phyloP scores from a whole-genome alignment of 2,113 vertebrate genomes.

The Dicrurus megarhynchus region DNA sequence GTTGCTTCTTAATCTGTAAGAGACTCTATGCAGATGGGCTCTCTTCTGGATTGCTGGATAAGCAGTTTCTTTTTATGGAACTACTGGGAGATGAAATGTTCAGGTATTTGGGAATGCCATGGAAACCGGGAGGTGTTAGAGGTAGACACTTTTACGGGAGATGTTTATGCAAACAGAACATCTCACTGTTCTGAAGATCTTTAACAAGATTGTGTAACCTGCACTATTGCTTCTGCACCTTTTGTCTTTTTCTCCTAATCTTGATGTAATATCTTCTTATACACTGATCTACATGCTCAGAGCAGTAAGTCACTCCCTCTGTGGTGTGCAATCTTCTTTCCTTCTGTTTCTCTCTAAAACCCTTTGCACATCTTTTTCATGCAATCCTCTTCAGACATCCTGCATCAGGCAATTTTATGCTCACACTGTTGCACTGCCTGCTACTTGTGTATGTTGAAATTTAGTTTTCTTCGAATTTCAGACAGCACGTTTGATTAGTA shows the following conservation, averaged over 20 bases:
- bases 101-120: conserved; percentile 8
- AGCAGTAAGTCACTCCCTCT: background rate
- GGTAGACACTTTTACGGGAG: background rate
- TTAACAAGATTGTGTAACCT: background rate
- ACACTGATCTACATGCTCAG: background rate
- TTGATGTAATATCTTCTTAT: background rate
- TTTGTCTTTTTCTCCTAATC: conserved; percentile 22
- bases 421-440: background rate
- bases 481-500: background rate
- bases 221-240: background rate
- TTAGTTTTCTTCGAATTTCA: background rate
- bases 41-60: background rate
- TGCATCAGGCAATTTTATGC: background rate
- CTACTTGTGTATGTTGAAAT: background rate
- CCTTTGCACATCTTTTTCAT: background rate
- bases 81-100: background rate
- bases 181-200: background rate
- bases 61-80: background rate
- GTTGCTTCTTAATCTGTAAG: background rate
- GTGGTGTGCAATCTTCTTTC: background rate
- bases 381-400: background rate
- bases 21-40: background rate
- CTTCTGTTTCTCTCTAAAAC: background rate
- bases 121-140: conserved; percentile 11
- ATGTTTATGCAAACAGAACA: background rate